Evolutionary conservation across 1,140 invertebrate species (phyloP).

Genomic region (Drosophila aff.): DNA sequence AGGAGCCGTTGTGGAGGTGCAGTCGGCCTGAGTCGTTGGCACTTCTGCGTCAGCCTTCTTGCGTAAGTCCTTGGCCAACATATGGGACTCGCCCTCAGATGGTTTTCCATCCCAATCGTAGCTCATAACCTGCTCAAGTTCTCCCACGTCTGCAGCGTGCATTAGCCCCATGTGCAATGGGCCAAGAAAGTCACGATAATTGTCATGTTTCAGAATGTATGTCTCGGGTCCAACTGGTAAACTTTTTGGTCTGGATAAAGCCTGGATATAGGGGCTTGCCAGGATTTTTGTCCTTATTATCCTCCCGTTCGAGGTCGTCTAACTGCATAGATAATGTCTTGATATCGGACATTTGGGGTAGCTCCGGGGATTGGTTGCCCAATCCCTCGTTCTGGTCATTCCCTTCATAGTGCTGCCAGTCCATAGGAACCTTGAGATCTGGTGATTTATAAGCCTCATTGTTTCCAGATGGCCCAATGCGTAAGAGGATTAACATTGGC

Average conservation of each 20-base stretch:
- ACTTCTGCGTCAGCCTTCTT: neutral
- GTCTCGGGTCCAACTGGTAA: neutral
- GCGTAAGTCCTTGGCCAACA: slow-evolving; percentile 8
- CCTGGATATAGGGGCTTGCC: too few species aligned
- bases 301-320: slow-evolving; percentile 17
- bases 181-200: neutral
- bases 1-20: neutral
- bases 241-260: neutral
- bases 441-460: too few species aligned
- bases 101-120: neutral
- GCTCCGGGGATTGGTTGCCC: neutral
- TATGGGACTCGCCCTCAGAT: neutral
- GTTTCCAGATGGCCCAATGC: neutral
- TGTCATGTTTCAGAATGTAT: neutral
- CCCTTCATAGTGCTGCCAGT: neutral
- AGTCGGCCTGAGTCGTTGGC: neutral
- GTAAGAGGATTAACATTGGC: slow-evolving; percentile 42
- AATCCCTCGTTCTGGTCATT: neutral
- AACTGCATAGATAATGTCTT: slow-evolving; percentile 2
- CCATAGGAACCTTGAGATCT: neutral
- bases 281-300: neutral
- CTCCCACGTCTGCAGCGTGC: slow-evolving; percentile 24
- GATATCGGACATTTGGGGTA: neutral
- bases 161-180: neutral
- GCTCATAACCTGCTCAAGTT: slow-evolving; percentile 19